Conservation (phyloP, 2,113 vertebrate genomes). For the Ifrita kowaldi region DNA sequence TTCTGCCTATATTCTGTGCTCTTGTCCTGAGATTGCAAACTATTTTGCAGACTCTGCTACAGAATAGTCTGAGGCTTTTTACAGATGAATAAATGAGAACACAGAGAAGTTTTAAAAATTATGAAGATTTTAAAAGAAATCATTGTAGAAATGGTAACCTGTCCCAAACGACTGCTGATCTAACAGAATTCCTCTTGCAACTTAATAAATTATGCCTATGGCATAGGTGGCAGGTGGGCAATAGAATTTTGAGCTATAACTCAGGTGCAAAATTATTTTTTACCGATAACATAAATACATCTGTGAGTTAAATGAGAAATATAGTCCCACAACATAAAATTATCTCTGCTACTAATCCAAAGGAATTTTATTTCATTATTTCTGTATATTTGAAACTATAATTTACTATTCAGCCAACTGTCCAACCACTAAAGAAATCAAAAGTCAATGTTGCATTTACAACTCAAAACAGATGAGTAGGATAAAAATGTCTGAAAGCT, state of each 20-base stretch:
- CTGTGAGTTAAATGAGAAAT: slow-evolving; percentile 19
- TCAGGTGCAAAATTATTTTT: neutral
- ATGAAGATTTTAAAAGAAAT: neutral
- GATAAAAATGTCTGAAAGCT: slow-evolving; percentile 44
- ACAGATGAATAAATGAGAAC: neutral
- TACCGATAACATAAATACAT: neutral
- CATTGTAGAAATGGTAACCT: neutral
- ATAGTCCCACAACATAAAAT: slow-evolving; percentile 5
- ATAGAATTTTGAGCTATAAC: neutral
- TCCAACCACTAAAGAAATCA: slow-evolving; percentile 25
- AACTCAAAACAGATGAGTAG: slow-evolving; percentile 43
- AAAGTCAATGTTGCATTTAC: slow-evolving; percentile 37
- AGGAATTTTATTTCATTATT: slow-evolving; percentile 14
- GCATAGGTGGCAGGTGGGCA: neutral
- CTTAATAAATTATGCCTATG: neutral
- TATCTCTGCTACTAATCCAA: slow-evolving; percentile 19
- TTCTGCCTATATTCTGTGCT: neutral
- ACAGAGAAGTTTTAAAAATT: neutral
- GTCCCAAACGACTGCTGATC: neutral
- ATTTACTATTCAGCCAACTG: slow-evolving; percentile 48
- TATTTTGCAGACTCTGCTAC: neutral
- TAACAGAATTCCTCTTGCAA: neutral
- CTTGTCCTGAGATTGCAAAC: neutral
- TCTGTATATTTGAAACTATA: neutral
- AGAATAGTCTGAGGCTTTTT: neutral